Base-by-base conservation (phyloP, 2,113 vertebrate genomes). In the Hippocampus comes region DNA sequence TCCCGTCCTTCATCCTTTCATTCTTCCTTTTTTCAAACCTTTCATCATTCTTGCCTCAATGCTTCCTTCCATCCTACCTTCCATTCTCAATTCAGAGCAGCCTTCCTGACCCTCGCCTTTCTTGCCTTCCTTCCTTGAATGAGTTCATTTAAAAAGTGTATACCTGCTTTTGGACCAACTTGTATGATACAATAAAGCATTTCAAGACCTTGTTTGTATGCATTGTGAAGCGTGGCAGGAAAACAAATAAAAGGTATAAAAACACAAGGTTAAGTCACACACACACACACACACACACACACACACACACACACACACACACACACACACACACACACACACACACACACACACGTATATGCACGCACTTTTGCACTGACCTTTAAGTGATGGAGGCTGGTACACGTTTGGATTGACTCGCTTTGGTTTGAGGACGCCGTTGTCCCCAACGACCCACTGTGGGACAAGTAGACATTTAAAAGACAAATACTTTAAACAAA, bases 341-440 rank as follows among this genome's bases (percentile, higher is more conserved):
- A 2, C 12, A 34, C 27, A 27, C 2, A 1, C 41, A 80, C 2
- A 46, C 43, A 2, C 10, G 72, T 70, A 63, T 67, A 73, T 49
- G 1, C 38, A n/a, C 38, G 27, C 42, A 23, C n/a, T 18, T 23
- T 34, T 1, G 2, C 30, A 81, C 86, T 48, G 61, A 98, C 97
- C 97, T 98, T 94, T 98, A 84, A 99, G 94, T 34, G 97, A 97
- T n/a, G 97, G 97, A 0, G 97, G 97, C 0, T 96, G 96, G 79
- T 99, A 99, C 85, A 93, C 93, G 78, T 93, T 94, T 65, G 95
- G 94, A 78, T 94, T 95, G 84, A 94, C 72, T 84, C 94, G 94
- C 89, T 96, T 98, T 78, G 96, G 94, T 90, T 96, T 97, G 43
- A 95, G 94, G 73, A 95, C 92, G 30, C 95, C 95, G 42, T 96